Conservation (phyloP, 1,140 invertebrate genomes). For the Trichogramma pretiosum region DNA sequence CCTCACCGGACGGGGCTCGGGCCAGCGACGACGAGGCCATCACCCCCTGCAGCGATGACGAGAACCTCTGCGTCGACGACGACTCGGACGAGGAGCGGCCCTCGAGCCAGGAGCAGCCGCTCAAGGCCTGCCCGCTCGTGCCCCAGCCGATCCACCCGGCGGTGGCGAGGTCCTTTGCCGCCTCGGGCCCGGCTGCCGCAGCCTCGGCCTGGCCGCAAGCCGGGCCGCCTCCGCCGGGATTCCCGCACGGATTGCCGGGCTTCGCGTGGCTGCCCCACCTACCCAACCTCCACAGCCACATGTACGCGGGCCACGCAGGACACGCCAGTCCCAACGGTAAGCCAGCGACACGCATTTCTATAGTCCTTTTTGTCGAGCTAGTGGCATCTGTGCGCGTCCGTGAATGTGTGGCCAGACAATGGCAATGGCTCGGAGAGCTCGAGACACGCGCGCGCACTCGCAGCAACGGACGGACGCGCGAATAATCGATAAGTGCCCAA, state of each 20-base stretch:
- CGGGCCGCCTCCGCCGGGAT: slow-evolving; percentile 37
- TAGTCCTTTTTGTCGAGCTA: no score
- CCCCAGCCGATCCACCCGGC: slow-evolving; percentile 44
- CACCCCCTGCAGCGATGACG: slow-evolving; percentile 28
- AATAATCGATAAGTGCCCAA: no score
- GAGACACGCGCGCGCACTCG: background rate
- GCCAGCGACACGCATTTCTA: no score
- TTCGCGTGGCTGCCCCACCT: slow-evolving; percentile 44
- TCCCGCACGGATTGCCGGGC: slow-evolving; percentile 40
- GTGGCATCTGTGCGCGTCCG: background rate
- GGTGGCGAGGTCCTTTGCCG: slow-evolving; percentile 33
- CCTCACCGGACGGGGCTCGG: slow-evolving; percentile 16
- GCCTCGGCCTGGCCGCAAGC: slow-evolving; percentile 33
- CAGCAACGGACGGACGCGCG: no score
- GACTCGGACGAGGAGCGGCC: slow-evolving; percentile 10
- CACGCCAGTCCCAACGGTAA: slow-evolving; percentile 44
- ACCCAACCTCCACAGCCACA: slow-evolving; percentile 41
- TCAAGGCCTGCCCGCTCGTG: slow-evolving; percentile 34
- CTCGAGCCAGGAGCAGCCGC: slow-evolving; percentile 33
- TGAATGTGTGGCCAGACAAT: no score
- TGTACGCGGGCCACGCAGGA: slow-evolving; percentile 34
- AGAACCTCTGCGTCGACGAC: slow-evolving; percentile 37
- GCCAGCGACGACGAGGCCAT: slow-evolving; percentile 15
- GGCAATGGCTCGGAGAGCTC: background rate
- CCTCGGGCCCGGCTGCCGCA: slow-evolving; percentile 30